Conservation (phyloP, 2,888 invertebrate species). For the Rotaria macrura region DNA sequence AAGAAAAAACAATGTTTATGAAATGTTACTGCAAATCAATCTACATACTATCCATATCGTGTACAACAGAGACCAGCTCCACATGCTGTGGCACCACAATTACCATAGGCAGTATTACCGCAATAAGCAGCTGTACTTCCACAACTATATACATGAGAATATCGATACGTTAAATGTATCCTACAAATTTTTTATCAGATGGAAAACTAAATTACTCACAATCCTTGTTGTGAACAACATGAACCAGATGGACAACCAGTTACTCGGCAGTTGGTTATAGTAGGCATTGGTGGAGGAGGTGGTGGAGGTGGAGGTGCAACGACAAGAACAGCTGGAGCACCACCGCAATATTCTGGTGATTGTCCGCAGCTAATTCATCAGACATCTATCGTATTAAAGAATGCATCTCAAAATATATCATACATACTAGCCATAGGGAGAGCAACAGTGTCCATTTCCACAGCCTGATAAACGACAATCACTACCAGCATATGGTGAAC, state of each 20-base stretch:
- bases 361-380: not conserved
- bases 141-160: not conserved
- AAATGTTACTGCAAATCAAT: not conserved
- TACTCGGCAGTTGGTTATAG: not conserved
- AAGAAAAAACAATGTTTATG: not conserved
- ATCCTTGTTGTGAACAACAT: not conserved
- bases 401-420: not conserved
- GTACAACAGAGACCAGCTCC: not conserved
- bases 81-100: slow-evolving; percentile 6
- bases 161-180: not conserved
- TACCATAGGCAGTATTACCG: not conserved
- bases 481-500: not conserved
- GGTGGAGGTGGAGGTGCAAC: not conserved
- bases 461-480: not conserved
- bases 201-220: not conserved
- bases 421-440: not conserved
- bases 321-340: not conserved
- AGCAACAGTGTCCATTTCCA: not conserved
- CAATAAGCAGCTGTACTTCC: slow-evolving; percentile 12
- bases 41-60: slow-evolving; percentile 1
- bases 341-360: not conserved
- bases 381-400: too few relatives aligned
- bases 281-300: too few relatives aligned
- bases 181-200: not conserved
- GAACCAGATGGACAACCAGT: not conserved